These are phyloP conservation scores for Acanthosepion pharaonis DNA, from an alignment of 2,888 invertebrate genomes.

Conservation along the genomic window DNA sequence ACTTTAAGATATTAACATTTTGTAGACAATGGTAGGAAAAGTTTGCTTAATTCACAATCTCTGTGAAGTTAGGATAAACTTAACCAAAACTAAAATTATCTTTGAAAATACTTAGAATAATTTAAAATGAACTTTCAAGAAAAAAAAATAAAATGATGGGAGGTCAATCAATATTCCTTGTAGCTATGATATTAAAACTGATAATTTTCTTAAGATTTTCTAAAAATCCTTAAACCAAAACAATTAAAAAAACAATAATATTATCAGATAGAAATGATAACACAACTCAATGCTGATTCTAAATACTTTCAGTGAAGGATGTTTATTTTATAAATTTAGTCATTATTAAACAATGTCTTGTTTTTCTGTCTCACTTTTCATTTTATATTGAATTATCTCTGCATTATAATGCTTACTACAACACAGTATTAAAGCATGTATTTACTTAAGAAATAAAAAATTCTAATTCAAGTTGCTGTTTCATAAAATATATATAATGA, in stretches of 20 bases:
- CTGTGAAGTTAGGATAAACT: not conserved
- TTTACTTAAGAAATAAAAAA: not conserved
- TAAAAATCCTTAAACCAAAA: too few species aligned
- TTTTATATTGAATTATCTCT: not conserved
- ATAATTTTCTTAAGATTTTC: too few species aligned
- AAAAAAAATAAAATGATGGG: not conserved
- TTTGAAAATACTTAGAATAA: not conserved
- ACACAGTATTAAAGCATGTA: not conserved
- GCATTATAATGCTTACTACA: not conserved
- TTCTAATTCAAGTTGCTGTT: not conserved
- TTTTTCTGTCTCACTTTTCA: not conserved
- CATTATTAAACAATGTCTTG: not conserved
- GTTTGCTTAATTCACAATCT: too few species aligned
- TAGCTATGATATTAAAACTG: too few species aligned
- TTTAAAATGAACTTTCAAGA: not conserved
- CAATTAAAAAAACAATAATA: too few species aligned
- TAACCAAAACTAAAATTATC: not conserved
- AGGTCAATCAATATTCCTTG: not conserved
- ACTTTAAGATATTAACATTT: too few species aligned
- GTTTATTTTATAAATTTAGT: conserved; percentile 14
- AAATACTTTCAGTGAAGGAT: not conserved
- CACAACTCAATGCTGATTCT: not conserved
- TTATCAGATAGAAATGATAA: not conserved
- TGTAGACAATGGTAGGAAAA: too few species aligned
- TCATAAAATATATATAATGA: not conserved